These are phyloP conservation scores for Nycteola revayana DNA, from an alignment of 2,888 invertebrate genomes.

Conservation along the genomic window DNA sequence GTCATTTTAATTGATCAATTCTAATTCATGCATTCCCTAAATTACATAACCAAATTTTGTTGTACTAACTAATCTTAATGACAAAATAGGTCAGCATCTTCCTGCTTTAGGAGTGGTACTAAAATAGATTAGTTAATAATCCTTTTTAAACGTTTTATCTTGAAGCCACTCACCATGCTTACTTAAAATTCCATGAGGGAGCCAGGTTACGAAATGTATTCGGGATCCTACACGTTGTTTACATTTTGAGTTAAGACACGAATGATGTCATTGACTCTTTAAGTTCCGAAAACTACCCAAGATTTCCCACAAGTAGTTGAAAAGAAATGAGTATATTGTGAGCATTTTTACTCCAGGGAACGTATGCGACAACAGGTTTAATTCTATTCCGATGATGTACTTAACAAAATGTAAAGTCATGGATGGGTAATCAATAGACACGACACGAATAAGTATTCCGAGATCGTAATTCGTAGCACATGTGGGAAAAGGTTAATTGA, in stretches of 20 bases:
- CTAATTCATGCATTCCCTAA: too few relatives aligned
- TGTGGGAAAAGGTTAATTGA: slow-evolving; percentile 5
- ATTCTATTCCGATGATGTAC: too few relatives aligned
- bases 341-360: too few relatives aligned
- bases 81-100: slow-evolving; percentile 17
- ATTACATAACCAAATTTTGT: too few relatives aligned
- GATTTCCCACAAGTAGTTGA: slow-evolving; percentile 39
- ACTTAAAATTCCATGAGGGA: slow-evolving; percentile 33
- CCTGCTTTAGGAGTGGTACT: slow-evolving; percentile 23
- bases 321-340: too few relatives aligned
- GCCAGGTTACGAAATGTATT: slow-evolving; percentile 40
- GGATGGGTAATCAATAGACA: too few relatives aligned
- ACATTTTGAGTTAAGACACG: slow-evolving; percentile 38
- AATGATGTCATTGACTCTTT: slow-evolving; percentile 43
- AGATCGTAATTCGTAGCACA: slow-evolving; percentile 6
- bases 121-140: slow-evolving; percentile 41
- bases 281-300: slow-evolving; percentile 33
- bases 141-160: slow-evolving; percentile 35
- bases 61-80: slow-evolving; percentile 19
- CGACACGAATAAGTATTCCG: too few relatives aligned
- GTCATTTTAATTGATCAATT: too few relatives aligned
- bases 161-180: slow-evolving; percentile 24
- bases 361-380: too few relatives aligned
- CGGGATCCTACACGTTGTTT: slow-evolving; percentile 35
- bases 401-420: too few relatives aligned